Evolutionary conservation across 1,140 invertebrate genomes (phyloP), one percentile per base, ranked within the genome.

Genomic region (Uloborus diversus): DNA sequence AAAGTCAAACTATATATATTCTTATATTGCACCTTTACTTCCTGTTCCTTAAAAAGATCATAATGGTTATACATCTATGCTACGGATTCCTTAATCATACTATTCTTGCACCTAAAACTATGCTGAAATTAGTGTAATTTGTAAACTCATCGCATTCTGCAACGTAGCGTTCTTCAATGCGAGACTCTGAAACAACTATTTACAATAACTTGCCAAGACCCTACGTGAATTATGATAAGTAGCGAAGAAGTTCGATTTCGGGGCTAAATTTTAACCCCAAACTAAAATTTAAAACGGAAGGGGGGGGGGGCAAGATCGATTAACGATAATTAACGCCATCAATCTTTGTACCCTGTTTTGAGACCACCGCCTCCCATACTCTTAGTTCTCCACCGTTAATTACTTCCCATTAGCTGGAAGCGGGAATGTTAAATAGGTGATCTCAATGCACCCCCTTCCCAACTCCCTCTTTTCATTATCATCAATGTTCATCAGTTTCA

Each of bases 281-380:
- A 71, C 69, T 71, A 71, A 71, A 71, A 71, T 71, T 71, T 71
- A 28, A 47, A 71, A 37, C 68, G 11, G 68, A 30, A 37, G 69
- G 35, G 28, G 17, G 17, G 47, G 37, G 9, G 11, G 4, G 49
- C n/a, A 53, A 69, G 69, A 71, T 71, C 69, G 69, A 71, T 71
- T 71, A 71, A 71, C 56, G 69, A 71, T 71, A 71, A 71, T 71
- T 71, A 71, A 71, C 69, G 69, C 35, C 69, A 71, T 71, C 69
- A 71, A 71, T 71, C 69, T 71, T 71, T 71, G 69, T 71, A 59
- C 32, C 56, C 51, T 71, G 69, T 71, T 71, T 71, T 59, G 53
- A 71, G 69, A 71, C 32, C 69, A 23, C 25, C 56, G 14, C 53
- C 69, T 35, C 56, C 23, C 25, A 13, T 28, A 32, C 33, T n/a